Evolutionary conservation across 2,888 invertebrate species (phyloP).

Genomic region (Syrphus vitripennis): DNA sequence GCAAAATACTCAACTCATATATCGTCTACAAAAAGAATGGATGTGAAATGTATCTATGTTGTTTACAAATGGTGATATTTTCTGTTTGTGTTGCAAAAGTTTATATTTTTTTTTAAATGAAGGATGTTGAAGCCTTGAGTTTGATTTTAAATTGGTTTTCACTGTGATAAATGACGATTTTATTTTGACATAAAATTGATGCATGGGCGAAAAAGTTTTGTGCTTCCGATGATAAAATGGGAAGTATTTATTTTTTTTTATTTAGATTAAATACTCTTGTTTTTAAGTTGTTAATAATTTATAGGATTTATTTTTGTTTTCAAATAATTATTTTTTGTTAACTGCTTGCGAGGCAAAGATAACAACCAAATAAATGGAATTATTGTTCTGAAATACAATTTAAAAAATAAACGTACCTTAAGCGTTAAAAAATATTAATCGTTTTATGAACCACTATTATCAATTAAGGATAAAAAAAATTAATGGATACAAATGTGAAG

Average conservation of each 20-base stretch:
- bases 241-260: conserved; percentile 3
- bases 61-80: no score
- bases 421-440: not conserved
- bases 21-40: not conserved
- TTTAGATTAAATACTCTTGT: conserved; percentile 29
- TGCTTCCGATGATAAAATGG: conserved; percentile 45
- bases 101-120: conserved; percentile 15
- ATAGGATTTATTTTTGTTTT: not conserved
- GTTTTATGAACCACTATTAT: no score
- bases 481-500: no score
- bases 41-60: not conserved
- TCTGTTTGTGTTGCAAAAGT: not conserved
- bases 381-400: not conserved
- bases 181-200: conserved; percentile 66
- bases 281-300: conserved; percentile 25
- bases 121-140: conserved; percentile 55
- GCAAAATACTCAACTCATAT: not conserved
- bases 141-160: conserved; percentile 66
- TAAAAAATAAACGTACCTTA: not conserved
- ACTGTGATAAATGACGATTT: conserved; percentile 63
- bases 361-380: not conserved
- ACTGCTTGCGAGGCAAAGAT: not conserved
- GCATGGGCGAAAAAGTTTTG: conserved; percentile 27
- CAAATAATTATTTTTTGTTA: not conserved
- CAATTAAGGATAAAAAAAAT: no score